These are phyloP conservation scores for Conomelus anceps DNA, from an alignment of 2,888 invertebrate species.

Conservation along the genomic window DNA sequence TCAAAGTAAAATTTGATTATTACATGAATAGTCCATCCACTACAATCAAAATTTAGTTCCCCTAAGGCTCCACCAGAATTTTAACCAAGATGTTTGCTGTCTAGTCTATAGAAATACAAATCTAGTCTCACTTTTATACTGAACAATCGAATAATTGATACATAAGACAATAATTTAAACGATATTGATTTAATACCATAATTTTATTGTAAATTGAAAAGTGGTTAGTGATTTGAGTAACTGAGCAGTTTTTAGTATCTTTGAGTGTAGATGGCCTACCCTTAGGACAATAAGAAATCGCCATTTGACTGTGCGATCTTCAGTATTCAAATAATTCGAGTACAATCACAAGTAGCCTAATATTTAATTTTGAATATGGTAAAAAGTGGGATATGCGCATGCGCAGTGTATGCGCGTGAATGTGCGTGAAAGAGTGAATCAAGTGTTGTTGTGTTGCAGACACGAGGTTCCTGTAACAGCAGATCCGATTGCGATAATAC, in stretches of 20 bases:
- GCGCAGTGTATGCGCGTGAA: not conserved
- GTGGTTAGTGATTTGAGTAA: not conserved
- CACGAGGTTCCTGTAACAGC: slow-evolving; percentile 99
- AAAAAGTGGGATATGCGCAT: not conserved
- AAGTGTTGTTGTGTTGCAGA: slow-evolving; percentile 56
- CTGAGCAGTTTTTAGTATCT: not conserved
- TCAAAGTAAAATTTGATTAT: not conserved
- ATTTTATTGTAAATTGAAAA: not conserved
- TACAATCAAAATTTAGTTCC: no score
- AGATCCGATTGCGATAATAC: slow-evolving; percentile 93
- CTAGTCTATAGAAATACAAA: no score
- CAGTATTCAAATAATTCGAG: not conserved
- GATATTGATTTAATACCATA: no score
- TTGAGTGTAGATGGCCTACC: not conserved
- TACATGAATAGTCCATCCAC: not conserved
- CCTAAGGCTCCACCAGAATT: no score
- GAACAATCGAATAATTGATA: no score
- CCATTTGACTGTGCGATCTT: not conserved
- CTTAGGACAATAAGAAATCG: not conserved
- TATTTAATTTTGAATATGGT: not conserved
- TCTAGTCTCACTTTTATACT: no score
- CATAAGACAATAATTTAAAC: no score
- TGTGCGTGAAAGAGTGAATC: not conserved
- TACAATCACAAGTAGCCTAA: not conserved
- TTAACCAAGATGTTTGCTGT: no score